Evolutionary conservation across 1,140 invertebrate species (phyloP).

Genomic region (Drosophila bipectinata): DNA sequence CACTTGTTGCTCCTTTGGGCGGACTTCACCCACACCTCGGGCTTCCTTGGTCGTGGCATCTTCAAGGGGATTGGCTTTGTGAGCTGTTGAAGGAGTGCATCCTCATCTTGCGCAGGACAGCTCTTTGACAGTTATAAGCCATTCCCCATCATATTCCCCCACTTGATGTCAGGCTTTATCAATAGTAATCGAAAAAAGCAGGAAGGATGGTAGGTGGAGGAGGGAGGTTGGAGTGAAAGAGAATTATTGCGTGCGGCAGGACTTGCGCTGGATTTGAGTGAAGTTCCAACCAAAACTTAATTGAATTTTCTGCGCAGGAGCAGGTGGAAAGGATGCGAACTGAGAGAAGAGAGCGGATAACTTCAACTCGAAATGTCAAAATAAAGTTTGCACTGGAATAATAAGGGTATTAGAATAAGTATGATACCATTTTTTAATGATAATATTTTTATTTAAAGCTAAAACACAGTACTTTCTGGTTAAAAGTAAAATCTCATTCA

Average conservation of each 20-base stretch:
- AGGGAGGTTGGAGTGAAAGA: conserved; percentile 20
- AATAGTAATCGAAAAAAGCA: conserved; percentile 13
- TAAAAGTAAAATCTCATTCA: too few relatives aligned
- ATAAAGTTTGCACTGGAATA: conserved; percentile 51
- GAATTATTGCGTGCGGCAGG: background rate
- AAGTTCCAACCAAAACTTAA: conserved; percentile 41
- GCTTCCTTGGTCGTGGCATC: conserved; percentile 10
- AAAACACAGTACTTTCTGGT: background rate
- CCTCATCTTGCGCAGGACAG: conserved; percentile 40
- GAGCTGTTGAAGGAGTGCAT: conserved; percentile 8
- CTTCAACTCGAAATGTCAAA: conserved; percentile 38
- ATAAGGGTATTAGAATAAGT: background rate
- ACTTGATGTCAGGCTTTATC: conserved; percentile 48
- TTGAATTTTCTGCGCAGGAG: conserved; percentile 75
- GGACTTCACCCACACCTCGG: conserved; percentile 15
- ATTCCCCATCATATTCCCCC: conserved; percentile 19
- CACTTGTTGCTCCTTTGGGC: conserved; percentile 44
- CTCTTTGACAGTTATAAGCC: conserved; percentile 50
- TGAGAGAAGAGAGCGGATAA: conserved; percentile 19
- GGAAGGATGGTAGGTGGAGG: background rate
- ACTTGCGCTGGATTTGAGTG: conserved; percentile 48
- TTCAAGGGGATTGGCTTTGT: conserved; percentile 31
- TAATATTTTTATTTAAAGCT: background rate
- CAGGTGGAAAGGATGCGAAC: conserved; percentile 50
- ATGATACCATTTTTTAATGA: background rate